Evolutionary conservation across 2,888 invertebrate genomes (phyloP), one percentile per base, ranked within the genome.

Genomic region (Ormyrus labotus): DNA sequence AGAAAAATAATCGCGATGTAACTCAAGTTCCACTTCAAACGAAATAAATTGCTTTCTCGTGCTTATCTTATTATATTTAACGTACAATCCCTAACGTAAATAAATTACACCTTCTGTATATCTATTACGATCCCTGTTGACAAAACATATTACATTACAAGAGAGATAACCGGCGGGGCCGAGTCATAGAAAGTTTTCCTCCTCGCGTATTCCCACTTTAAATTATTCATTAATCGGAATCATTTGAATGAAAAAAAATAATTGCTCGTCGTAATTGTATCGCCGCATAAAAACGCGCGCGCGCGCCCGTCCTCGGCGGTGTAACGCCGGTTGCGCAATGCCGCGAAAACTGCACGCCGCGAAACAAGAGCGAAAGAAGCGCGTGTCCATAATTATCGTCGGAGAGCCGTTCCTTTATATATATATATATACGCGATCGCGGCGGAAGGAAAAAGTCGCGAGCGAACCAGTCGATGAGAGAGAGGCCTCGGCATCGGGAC

Each of bases 101-200:
- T 65, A 19, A 19, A 45, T 68, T 68, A 11, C 34, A 34, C 34
- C 34, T 3, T 34, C 34, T 34, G 34, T 34, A 34, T 34, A 34
- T 34, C 34, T 53, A 34, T 19, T 67, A 34, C 11, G 19, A 34
- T 53, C 11, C 34, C 53, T 53, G 53, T 68, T 45, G 34, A 47
- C 10, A 53, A 68, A 57, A n/a, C n/a, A n/a, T 47, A 9, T 68
- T 68, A 0, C 13, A 47, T 57, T 68, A 11, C 13, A 69, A 47
- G 51, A 48, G 3, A 34, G 13, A 55, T 34, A 9, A 9, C 34
- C 34, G 34, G 19, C 19, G 34, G 3, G 19, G 6, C 50, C 34
- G 53, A 67, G 53, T 67, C 65, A 6, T 50, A 67, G 67, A 51
- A 51, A 67, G 51, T 64, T 64, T 64, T 13, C 51, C 50, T 53